Evolutionary conservation across 2,888 invertebrate genomes (phyloP), one percentile per base, ranked within the genome.

Genomic region (Zonitis immaculata): DNA sequence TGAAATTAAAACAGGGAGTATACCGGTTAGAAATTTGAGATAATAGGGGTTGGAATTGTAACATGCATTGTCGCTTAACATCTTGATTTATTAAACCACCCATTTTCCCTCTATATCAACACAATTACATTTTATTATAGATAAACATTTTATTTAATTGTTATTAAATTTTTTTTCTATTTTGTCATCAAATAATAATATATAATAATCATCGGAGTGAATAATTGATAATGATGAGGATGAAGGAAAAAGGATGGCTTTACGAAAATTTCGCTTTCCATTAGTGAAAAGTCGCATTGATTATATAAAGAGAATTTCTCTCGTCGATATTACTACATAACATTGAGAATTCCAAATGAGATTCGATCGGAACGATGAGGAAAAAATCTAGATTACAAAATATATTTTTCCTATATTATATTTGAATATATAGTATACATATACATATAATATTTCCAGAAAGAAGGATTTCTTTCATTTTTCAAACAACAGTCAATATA

Each of bases 241-340:
- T 9, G 9, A 11, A 3, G 35, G 11, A 8, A 18, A n/a, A n/a
- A n/a, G n/a, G 7, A 35, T 47, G 4, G 50, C 35, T 47, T 42
- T 28, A 32, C 28, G 44, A 51, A 48, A 51, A 51, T 54, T 51
- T 49, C 48, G 45, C 49, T 46, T 48, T 55, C 52, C 55, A 55
- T 55, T 55, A 55, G 55, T 47, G 26, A 51, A 49, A 55, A 49
- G 52, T 55, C 55, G 43, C 52, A 55, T 52, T 55, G 55, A 55
- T 55, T 55, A 46, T 52, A 55, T 55, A 52, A 55, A 55, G 55
- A 49, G 52, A 55, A 55, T 55, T 55, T 52, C 55, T 42, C 49
- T 55, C 39, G 52, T 55, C 55, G 55, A 55, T 55, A 55, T 55
- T 48, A 48, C 55, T 45, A 55, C n/a, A n/a, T 55, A 51, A 55